These are phyloP conservation scores for Aulostomus chinensis DNA, from an alignment of 2,797 vertebrate genomes.

Conservation along the genomic window DNA sequence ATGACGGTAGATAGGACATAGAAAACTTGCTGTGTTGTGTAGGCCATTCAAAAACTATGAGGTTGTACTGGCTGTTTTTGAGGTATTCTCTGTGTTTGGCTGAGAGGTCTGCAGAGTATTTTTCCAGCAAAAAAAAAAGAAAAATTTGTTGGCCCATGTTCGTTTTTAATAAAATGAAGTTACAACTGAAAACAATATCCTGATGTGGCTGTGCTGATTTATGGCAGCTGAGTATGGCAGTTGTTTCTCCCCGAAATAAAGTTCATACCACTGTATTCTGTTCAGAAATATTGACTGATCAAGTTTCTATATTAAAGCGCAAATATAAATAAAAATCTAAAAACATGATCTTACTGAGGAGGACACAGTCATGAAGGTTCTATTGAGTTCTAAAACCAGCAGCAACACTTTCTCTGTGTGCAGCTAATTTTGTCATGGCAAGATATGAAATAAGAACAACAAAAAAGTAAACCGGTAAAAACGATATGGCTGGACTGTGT, in stretches of 20 bases:
- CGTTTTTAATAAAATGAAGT: constrained; percentile 4
- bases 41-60: constrained; percentile 41
- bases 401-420: not conserved
- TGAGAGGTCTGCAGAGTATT: constrained; percentile 22
- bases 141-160: constrained; percentile 27
- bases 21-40: constrained; percentile 6
- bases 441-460: constrained; percentile 7
- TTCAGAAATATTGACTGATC: too few relatives aligned
- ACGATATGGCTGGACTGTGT: constrained; percentile 4
- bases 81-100: constrained; percentile 67
- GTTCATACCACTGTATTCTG: not conserved
- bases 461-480: constrained; percentile 22
- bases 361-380: constrained; percentile 15
- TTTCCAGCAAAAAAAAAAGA: constrained; percentile 19
- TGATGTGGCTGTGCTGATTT: too few relatives aligned
- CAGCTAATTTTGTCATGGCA: constrained; percentile 15
- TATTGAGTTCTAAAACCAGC: not conserved
- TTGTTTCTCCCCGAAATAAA: not conserved
- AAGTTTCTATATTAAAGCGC: too few relatives aligned
- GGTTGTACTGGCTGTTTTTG: constrained; percentile 41
- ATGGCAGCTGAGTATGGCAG: constrained; percentile 19
- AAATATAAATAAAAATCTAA: too few relatives aligned
- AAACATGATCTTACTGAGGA: too few relatives aligned
- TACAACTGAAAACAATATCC: constrained; percentile 4
- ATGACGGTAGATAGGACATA: constrained; percentile 3